Evolutionary conservation across 2,797 vertebrate species (phyloP).

Genomic region (Euphonia xanthogaster): DNA sequence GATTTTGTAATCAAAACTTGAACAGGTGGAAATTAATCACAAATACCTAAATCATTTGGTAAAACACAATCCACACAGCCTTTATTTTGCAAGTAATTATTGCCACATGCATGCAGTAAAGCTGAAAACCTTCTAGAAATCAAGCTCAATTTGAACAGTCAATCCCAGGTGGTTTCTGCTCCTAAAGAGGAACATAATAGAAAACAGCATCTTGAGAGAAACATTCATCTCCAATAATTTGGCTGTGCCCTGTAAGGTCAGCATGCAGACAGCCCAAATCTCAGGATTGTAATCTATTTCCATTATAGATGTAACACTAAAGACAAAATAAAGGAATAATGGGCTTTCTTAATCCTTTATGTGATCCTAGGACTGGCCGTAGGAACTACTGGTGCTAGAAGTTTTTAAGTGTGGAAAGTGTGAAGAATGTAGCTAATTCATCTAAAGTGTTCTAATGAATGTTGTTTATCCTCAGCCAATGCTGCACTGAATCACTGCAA

Average conservation of each 20-base stretch:
- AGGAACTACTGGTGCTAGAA: background rate
- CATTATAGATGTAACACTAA: background rate
- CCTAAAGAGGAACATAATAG: background rate
- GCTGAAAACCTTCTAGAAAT: slow-evolving; percentile 20
- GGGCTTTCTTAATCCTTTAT: background rate
- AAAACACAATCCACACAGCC: background rate
- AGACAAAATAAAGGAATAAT: background rate
- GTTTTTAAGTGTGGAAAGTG: background rate
- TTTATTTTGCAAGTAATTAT: slow-evolving; percentile 19
- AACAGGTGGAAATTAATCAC: background rate
- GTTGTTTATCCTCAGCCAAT: background rate
- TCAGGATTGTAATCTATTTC: background rate
- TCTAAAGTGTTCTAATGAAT: background rate
- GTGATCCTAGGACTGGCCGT: background rate
- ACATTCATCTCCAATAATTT: background rate
- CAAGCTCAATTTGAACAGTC: slow-evolving; percentile 4
- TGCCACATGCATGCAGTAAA: background rate
- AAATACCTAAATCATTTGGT: slow-evolving; percentile 34
- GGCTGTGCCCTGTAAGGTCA: background rate
- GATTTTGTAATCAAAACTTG: slow-evolving; percentile 45
- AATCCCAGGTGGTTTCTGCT: background rate
- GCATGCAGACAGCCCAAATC: background rate
- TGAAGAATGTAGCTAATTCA: background rate
- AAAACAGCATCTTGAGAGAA: background rate
- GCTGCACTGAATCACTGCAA: background rate